Conservation (phyloP, 2,113 vertebrate species). For the Myotis lucifugus region DNA sequence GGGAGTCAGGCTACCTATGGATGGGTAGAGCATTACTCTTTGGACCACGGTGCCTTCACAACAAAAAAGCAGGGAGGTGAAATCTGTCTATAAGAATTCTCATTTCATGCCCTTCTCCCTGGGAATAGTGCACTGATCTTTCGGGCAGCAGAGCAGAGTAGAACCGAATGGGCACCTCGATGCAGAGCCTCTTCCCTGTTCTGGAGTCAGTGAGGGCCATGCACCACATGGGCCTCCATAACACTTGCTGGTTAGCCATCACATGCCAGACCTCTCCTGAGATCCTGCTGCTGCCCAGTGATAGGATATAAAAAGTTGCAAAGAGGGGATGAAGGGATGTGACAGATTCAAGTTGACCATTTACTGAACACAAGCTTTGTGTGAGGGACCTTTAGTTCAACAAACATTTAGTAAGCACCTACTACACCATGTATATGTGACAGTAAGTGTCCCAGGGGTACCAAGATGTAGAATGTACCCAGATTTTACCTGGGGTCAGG, state of each 20-base stretch:
- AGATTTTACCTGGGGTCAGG: neutral
- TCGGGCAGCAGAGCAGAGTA: neutral
- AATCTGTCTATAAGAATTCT: neutral
- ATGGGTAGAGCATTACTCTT: neutral
- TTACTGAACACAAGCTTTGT: neutral
- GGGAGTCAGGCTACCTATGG: neutral
- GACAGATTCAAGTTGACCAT: neutral
- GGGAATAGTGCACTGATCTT: neutral
- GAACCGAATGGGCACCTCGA: neutral
- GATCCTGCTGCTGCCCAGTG: neutral
- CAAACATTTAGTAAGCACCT: neutral
- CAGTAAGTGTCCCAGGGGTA: neutral
- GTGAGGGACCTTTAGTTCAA: neutral
- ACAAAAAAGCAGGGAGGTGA: neutral
- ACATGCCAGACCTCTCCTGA: rapidly evolving
- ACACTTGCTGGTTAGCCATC: neutral
- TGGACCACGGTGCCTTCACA: neutral
- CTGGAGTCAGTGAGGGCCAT: neutral
- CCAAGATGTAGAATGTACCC: neutral
- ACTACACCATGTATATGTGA: neutral
- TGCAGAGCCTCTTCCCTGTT: neutral
- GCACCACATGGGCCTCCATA: constrained; percentile 47
- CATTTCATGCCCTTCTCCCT: neutral
- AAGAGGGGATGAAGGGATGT: neutral
- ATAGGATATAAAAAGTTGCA: neutral